Base-by-base conservation (phyloP, 2,113 vertebrate genomes). In the Eurypyga helias region DNA sequence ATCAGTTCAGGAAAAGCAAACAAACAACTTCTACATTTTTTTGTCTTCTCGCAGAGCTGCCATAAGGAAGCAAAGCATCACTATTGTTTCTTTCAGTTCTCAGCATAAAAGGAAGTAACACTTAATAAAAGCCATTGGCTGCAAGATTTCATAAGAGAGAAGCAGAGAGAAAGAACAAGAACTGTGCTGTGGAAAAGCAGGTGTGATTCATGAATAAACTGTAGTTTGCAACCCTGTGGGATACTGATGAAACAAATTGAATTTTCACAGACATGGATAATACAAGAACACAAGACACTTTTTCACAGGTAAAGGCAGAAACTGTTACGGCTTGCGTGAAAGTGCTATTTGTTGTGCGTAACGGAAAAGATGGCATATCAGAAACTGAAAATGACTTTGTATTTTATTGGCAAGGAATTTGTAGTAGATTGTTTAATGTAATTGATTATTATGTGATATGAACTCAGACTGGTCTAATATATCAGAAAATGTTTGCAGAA, bases 251-350 rank as follows among this genome's bases (percentile, higher is more conserved):
- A 54, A 82, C 92, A 78, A 79, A 66, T 0, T 71, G 91, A 45
- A 70, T 76, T 81, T 75, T 70, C 80, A 54, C 36, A 88, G 95
- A 1, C 29, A 54, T 73, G 67, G 54, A 77, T 19, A 89, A 72
- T 1, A 31, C 69, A 2, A 69, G 94, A 45, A 7, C 76, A 24
- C 55, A 64, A 79, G 95, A 96, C 45, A 46, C 82, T 61, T 92
- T 96, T 48, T 96, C 95, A 34, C 96, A 97, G 97, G 97, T 97
- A 97, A 97, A 95, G 23, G 36, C 82, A 72, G n/a, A 38, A 62
- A 51, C 17, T 38, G 54, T 31, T 79, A 1, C 3, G 34, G 67
- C 62, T 95, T 24, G 29, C 0, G 48, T 58, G 14, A 11, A 33
- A 55, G 69, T 52, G 54, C 52, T 61, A 14, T 64, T 73, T 13